Evolutionary conservation across 2,797 vertebrate genomes (phyloP).

Genomic region (Lindbergichthys nudifrons): DNA sequence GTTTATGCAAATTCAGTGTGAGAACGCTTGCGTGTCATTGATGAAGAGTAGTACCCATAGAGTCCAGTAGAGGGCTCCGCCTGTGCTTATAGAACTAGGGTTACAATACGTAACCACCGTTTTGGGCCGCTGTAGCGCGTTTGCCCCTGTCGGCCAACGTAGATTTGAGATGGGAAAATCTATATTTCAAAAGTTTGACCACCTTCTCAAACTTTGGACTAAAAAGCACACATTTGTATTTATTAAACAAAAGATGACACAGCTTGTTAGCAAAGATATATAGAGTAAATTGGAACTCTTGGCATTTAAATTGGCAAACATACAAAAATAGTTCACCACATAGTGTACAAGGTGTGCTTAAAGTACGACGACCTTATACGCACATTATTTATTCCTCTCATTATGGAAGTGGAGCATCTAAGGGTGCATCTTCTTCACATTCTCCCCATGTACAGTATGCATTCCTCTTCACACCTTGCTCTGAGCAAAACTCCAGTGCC

Average conservation of each 20-base stretch:
- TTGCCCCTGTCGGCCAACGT: no score
- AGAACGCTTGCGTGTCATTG: no score
- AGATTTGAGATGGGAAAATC: background rate
- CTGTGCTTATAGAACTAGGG: no score
- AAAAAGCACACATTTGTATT: background rate
- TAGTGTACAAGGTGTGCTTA: background rate
- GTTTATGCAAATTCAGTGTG: no score
- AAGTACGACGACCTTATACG: slow-evolving; percentile 34
- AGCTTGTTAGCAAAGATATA: slow-evolving; percentile 18
- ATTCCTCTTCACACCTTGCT: slow-evolving; percentile 52
- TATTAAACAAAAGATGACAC: slow-evolving; percentile 5
- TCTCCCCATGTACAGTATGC: slow-evolving; percentile 39
- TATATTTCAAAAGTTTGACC: background rate
- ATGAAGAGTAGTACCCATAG: no score
- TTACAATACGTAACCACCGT: no score
- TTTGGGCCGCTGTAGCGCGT: no score
- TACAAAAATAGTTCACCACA: slow-evolving; percentile 31
- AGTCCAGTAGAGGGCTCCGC: no score
- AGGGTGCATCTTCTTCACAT: slow-evolving; percentile 41
- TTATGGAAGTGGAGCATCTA: slow-evolving; percentile 68
- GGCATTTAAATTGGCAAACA: slow-evolving; percentile 48
- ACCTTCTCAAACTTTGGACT: background rate
- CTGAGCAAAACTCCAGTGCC: slow-evolving; percentile 65
- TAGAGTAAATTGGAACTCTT: slow-evolving; percentile 33
- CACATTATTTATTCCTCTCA: slow-evolving; percentile 62